Conservation (phyloP, 2,797 vertebrate genomes). For the Hyperoplus lanceolatus region DNA sequence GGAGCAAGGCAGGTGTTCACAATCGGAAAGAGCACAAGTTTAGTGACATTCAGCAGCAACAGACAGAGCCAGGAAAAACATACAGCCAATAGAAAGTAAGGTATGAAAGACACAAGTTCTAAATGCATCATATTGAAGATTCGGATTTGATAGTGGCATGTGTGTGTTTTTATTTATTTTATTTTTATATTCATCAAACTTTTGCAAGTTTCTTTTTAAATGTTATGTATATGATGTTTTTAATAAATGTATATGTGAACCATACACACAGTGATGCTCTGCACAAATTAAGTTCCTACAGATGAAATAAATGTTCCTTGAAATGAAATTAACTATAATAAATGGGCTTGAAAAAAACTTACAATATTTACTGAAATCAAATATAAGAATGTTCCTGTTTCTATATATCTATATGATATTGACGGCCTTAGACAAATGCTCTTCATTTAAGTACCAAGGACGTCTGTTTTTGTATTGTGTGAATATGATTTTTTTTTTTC, state of each 20-base stretch:
- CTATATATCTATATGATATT: no score
- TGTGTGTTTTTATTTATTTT: no score
- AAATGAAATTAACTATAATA: no score
- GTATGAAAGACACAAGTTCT: background rate
- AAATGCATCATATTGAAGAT: background rate
- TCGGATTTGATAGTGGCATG: background rate
- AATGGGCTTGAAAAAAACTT: no score
- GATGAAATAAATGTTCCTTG: no score
- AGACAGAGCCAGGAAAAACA: constrained; percentile 4
- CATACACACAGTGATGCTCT: no score
- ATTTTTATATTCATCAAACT: background rate
- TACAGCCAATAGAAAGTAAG: background rate
- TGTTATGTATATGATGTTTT: background rate
- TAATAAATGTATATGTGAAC: no score
- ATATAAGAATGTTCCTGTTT: no score
- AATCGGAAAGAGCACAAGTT: constrained; percentile 51
- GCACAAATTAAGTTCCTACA: no score
- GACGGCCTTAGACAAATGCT: no score
- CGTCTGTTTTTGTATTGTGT: background rate
- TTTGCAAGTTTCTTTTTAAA: background rate
- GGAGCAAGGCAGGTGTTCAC: constrained; percentile 49
- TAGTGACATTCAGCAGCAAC: constrained; percentile 40
- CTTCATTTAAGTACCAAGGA: background rate
- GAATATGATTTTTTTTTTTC: background rate
- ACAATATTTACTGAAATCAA: no score